Evolutionary conservation across 2,113 vertebrate species (phyloP).

Genomic region (Bettongia penicillata): DNA sequence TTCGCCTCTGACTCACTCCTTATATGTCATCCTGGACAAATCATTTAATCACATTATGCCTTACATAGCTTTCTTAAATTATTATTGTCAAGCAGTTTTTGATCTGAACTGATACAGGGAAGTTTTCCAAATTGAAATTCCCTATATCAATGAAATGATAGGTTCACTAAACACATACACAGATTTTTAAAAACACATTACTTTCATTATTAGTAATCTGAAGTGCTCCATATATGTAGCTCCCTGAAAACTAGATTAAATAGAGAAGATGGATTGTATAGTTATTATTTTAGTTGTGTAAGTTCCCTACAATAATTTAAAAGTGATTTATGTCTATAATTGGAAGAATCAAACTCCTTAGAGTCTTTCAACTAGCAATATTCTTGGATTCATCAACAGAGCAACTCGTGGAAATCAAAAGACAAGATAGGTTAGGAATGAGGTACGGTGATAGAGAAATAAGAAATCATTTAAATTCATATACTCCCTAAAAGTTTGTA

Average conservation of each 20-base stretch:
- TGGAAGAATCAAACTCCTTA: neutral
- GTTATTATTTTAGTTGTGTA: neutral
- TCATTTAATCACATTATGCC: too few species aligned
- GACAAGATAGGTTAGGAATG: neutral
- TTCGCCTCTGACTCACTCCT: neutral
- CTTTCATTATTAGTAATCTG: neutral
- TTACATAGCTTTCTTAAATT: neutral
- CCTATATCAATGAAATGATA: neutral
- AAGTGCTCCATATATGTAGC: neutral
- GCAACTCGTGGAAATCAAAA: neutral
- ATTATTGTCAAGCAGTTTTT: neutral
- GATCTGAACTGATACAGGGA: neutral
- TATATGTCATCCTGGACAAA: neutral
- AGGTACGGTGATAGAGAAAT: neutral
- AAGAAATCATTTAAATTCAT: neutral
- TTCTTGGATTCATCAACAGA: neutral
- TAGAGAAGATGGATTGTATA: neutral
- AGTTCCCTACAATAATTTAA: neutral
- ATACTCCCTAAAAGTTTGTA: neutral
- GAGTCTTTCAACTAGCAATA: neutral
- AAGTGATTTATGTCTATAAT: neutral
- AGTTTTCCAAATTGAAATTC: neutral
- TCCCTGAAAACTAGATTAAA: neutral
- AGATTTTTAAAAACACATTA: neutral
- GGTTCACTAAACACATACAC: too few species aligned